A percentile compares a stretch with the other conserved stretches of the same genome.
These are phyloP conservation scores for Orbicella faveolata DNA, from an alignment of 64 coral and sea anemone species.

Conservation along the genomic window DNA sequence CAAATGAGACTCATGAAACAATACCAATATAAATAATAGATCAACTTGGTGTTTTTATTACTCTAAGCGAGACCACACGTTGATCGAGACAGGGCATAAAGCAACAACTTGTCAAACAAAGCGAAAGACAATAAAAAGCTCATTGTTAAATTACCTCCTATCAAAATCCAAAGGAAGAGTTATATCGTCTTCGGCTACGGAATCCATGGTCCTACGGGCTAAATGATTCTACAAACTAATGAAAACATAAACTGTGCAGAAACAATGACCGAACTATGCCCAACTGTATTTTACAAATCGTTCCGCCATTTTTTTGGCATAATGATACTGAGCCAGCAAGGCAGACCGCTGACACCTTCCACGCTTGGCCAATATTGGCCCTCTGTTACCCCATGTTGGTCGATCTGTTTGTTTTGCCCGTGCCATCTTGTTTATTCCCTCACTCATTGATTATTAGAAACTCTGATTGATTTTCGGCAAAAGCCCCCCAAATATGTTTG, in stretches of 20 bases:
- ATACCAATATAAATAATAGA: conserved; percentile 21
- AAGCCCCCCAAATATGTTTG: background rate
- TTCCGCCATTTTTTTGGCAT: conserved; percentile 20
- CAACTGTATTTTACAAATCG: conserved; percentile 30
- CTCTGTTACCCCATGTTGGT: background rate
- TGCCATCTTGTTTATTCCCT: background rate
- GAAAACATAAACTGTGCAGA: background rate
- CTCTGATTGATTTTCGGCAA: background rate
- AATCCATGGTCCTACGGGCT: conserved; percentile 59
- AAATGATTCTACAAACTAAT: background rate
- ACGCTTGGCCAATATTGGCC: background rate
- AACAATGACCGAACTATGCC: conserved; percentile 40
- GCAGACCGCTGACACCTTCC: background rate
- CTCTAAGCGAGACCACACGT: conserved; percentile 4
- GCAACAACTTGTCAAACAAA: conserved; percentile 47
- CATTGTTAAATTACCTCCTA: conserved; percentile 66
- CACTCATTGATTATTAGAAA: background rate
- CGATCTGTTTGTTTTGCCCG: background rate
- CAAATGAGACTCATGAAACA: conserved; percentile 19
- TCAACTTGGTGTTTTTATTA: background rate
- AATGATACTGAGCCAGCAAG: conserved; percentile 17
- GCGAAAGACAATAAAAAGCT: background rate
- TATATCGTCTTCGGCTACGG: conserved; percentile 73
- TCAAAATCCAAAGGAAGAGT: conserved; percentile 88
- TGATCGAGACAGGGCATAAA: background rate